A percentile compares a stretch with the other conserved stretches of the same genome.
Evolutionary conservation across 2,797 vertebrate species (phyloP).

Genomic region (Spinus olivaceus): DNA sequence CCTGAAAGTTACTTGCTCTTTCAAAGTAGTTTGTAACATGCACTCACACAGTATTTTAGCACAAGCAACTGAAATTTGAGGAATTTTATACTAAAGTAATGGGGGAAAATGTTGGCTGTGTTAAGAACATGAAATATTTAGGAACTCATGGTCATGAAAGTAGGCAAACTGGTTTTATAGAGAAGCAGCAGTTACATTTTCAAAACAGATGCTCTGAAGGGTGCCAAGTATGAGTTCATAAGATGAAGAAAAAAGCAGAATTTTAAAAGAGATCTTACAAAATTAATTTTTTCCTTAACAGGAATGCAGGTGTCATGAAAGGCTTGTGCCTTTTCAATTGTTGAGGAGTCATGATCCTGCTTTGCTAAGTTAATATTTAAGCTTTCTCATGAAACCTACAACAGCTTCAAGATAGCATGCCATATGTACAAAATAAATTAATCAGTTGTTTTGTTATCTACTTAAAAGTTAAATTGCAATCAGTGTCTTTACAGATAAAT

Average conservation of each 20-base stretch:
- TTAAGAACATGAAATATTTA: not conserved
- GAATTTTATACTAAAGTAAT: not conserved
- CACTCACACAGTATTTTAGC: not conserved
- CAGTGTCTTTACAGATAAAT: not conserved
- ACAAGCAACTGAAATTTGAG: not conserved
- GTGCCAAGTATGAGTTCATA: not conserved
- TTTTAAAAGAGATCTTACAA: not conserved
- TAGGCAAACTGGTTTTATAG: not conserved
- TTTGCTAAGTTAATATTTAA: slow-evolving; percentile 52
- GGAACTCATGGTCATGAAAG: not conserved
- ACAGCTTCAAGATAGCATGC: not conserved
- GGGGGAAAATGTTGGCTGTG: not conserved
- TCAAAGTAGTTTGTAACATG: not conserved
- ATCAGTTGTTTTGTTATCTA: not conserved
- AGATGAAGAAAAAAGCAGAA: not conserved
- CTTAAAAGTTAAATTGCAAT: not conserved
- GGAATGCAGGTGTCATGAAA: not conserved
- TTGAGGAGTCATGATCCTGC: not conserved
- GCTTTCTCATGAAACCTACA: not conserved
- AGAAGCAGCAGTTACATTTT: not conserved
- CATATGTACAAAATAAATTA: not conserved
- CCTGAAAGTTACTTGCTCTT: not conserved
- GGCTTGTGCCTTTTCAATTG: not conserved
- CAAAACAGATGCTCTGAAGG: not conserved
- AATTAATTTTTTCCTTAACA: not conserved